Evolutionary conservation across 2,888 invertebrate genomes (phyloP).

Genomic region (Lobophora halterata): DNA sequence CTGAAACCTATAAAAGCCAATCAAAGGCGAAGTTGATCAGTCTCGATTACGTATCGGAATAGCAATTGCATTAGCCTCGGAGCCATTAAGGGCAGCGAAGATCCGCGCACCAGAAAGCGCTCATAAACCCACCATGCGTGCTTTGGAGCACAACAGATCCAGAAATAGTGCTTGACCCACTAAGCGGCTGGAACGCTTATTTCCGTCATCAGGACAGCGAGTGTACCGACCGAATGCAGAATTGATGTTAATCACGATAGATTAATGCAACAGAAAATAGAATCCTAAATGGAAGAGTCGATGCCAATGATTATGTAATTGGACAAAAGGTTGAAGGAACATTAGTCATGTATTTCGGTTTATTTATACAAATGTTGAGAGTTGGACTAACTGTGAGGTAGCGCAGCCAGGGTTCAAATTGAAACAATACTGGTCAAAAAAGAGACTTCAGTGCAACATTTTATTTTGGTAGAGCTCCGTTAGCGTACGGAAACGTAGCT

Average conservation of each 20-base stretch:
- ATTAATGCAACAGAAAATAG: slow-evolving; percentile 40
- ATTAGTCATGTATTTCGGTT: slow-evolving; percentile 18
- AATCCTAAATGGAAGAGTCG: slow-evolving; percentile 22
- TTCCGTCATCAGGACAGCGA: slow-evolving; percentile 71
- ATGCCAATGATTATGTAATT: slow-evolving; percentile 23
- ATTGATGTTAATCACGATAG: slow-evolving; percentile 52
- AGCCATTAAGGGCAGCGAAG: slow-evolving; percentile 48
- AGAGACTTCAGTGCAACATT: no score
- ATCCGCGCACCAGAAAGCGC: slow-evolving; percentile 46
- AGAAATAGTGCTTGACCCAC: slow-evolving; percentile 78
- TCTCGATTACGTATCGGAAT: slow-evolving; percentile 28
- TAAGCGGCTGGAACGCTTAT: slow-evolving; percentile 76
- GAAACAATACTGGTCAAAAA: no score
- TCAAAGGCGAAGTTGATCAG: slow-evolving; percentile 18
- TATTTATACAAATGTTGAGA: slow-evolving; percentile 18
- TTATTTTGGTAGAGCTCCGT: no score
- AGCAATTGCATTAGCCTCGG: slow-evolving; percentile 43
- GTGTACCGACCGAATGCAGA: slow-evolving; percentile 42
- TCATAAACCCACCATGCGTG: slow-evolving; percentile 64
- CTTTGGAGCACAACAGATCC: slow-evolving; percentile 67
- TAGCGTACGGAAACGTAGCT: no score
- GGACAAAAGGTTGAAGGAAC: slow-evolving; percentile 15
- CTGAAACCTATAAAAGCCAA: slow-evolving; percentile 14
- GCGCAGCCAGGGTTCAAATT: no score
- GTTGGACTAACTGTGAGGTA: slow-evolving; percentile 10